phyloP scores from a whole-genome alignment of 2,797 vertebrate genomes.

The Ibycter americanus region DNA sequence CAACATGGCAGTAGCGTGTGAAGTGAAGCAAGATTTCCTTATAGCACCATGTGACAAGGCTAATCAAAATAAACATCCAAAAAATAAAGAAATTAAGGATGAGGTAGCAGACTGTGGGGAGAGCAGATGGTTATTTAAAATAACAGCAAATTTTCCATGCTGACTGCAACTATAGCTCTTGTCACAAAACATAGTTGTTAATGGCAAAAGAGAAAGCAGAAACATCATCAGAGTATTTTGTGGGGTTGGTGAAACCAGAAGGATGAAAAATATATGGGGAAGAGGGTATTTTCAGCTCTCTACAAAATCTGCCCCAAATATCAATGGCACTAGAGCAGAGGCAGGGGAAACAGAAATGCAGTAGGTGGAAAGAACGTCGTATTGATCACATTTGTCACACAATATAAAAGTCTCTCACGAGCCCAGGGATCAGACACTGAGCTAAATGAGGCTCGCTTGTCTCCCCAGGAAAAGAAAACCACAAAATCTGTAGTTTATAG shows the following conservation, averaged over 20 bases:
- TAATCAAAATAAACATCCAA: slow-evolving; percentile 68
- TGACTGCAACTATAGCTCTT: slow-evolving; percentile 35
- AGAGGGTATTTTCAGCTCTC: neutral
- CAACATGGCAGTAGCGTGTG: slow-evolving; percentile 32
- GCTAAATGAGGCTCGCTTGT: neutral
- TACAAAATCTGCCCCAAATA: neutral
- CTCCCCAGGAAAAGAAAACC: neutral
- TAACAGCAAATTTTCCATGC: slow-evolving; percentile 52
- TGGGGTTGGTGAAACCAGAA: neutral
- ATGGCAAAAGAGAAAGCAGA: slow-evolving; percentile 3
- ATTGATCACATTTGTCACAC: neutral
- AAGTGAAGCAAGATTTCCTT: slow-evolving; percentile 51
- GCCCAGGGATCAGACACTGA: neutral
- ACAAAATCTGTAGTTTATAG: neutral
- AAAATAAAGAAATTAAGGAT: slow-evolving; percentile 59
- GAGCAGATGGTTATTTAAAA: slow-evolving; percentile 70
- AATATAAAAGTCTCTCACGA: neutral
- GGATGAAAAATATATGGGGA: neutral
- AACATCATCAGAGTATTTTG: neutral
- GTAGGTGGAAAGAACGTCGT: neutral
- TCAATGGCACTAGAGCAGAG: neutral
- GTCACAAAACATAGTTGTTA: slow-evolving; percentile 37
- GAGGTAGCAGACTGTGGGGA: slow-evolving; percentile 61
- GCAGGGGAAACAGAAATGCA: neutral
- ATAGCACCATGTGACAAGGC: slow-evolving; percentile 59